Conservation (phyloP, 2,113 vertebrate genomes). For the Toxotes jaculatrix region DNA sequence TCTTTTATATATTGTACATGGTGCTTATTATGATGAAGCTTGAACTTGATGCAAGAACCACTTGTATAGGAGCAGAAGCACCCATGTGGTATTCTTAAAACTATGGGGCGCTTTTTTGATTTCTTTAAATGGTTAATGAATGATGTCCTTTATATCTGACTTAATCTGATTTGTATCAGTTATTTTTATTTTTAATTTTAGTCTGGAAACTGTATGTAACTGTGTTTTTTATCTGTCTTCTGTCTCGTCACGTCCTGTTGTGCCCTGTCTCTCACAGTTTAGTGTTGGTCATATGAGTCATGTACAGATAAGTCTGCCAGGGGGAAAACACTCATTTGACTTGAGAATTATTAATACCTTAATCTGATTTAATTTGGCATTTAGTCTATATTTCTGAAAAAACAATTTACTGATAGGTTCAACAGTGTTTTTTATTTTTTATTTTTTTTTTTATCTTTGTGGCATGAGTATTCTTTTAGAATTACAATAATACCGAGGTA, state of each 20-base stretch:
- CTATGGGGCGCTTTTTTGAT: background rate
- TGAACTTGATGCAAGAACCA: background rate
- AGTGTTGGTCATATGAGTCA: background rate
- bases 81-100: background rate
- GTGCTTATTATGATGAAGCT: background rate
- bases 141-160: too few species aligned
- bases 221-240: background rate
- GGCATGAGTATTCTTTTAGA: background rate
- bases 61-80: background rate
- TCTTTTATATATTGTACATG: background rate
- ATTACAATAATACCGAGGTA: background rate
- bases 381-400: background rate
- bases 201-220: background rate
- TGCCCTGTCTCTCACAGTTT: background rate
- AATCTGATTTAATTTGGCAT: too few species aligned
- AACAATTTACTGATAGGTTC: background rate
- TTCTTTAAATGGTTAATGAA: background rate
- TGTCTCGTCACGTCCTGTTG: background rate
- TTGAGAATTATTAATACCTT: too few species aligned
- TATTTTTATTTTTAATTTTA: background rate
- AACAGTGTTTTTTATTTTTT: background rate
- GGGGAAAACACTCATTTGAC: too few species aligned
- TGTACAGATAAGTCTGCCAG: background rate
- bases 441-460: background rate
- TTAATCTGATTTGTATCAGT: background rate